Base-by-base conservation (phyloP, 2,888 invertebrate species). In the Crossocerus cetratus region DNA sequence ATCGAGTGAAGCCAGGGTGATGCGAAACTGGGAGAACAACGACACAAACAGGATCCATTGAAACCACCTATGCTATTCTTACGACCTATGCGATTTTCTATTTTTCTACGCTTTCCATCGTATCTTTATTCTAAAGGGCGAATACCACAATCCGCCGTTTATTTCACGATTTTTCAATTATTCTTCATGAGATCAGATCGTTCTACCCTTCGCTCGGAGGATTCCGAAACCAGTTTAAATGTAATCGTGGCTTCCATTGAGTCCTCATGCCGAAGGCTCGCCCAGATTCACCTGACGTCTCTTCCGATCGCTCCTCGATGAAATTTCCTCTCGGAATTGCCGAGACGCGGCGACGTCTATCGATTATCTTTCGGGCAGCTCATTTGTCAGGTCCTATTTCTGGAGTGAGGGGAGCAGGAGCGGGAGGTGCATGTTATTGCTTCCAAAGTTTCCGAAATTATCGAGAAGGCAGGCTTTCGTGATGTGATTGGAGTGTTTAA, bases 61-160 rank as follows among this genome's bases (percentile, higher is more conserved):
- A 72, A 83, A 81, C 82, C 80, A 80, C 77, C 82, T 80, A 78
- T 76, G 84, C 82, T 83, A 81, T 81, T 84, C 82, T 81, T 83
- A 82, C 83, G 80, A 76, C 83, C 82, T 83, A 74, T 72, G 83
- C 85, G 83, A 85, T 89, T 89, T 89, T 87, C 87, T 88, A 90
- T 89, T 90, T 90, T 90, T 90, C 88, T 89, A 88, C 87, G 86
- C 84, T 85, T 81, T 71, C 69, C 76, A 66, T 74, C 78, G 68
- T 74, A 64, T 69, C 63, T 68, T 60, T 57, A 53, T 45, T 20
- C 65, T 57, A 32, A 4, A 43, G 32, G 55, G 63, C 43, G 11
- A n/a, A 13, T n/a, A 11, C 11, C 49, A 1, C 49, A n/a, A n/a
- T 56, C 11, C 13, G 42, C 44, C 42, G 4, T 18, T 53, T 21